Base-by-base conservation (phyloP, 2,113 vertebrate genomes). In the Castor canadensis region DNA sequence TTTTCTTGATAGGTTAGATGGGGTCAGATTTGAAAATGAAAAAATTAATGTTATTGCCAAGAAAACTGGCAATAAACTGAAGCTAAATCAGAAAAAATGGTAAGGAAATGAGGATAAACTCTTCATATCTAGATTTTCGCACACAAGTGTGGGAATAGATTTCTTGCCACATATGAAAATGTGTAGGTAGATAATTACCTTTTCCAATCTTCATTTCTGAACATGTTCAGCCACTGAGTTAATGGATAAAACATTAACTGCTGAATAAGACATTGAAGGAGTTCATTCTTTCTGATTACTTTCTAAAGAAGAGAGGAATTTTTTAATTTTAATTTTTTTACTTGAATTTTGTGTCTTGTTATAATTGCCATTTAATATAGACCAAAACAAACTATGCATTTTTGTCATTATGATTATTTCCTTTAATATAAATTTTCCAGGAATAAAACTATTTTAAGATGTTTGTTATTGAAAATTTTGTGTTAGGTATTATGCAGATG, bases 11-110 rank as follows among this genome's bases (percentile, higher is more conserved):
- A 99, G 99, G 95, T 98, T 99, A 98, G 99, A 99, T 94, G 99
- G 99, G 94, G 99, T 99, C 89, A 99, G 98, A 94, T 99, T 98
- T 97, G 99, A 99, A 98, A 99, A 99, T 96, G 99, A 99, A 97
- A 99, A 98, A 98, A 99, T 99, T 97, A 99, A 96, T 9, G 97
- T 99, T 91, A 89, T 98, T 76, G 98, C 98, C 89, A 99, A 98
- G 98, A 99, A 99, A 98, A 98, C 98, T 93, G 98, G 98, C 93
- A 99, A 98, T 97, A 99, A 99, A 98, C 98, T 95, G 72, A 99
- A 99, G 94, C 98, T 99, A 94, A 98, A 97, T 98, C 99, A 98
- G 96, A 99, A 98, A 80, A 99, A 99, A 98, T 99, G 99, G 99
- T 99, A 96, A 98, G 24, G 35, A 94, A 95, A 75, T 96, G 52